A percentile compares a stretch with the other conserved stretches of the same genome.
phyloP scores from a whole-genome alignment of 2,113 vertebrate genomes.

The Vulpes ferrilata region DNA sequence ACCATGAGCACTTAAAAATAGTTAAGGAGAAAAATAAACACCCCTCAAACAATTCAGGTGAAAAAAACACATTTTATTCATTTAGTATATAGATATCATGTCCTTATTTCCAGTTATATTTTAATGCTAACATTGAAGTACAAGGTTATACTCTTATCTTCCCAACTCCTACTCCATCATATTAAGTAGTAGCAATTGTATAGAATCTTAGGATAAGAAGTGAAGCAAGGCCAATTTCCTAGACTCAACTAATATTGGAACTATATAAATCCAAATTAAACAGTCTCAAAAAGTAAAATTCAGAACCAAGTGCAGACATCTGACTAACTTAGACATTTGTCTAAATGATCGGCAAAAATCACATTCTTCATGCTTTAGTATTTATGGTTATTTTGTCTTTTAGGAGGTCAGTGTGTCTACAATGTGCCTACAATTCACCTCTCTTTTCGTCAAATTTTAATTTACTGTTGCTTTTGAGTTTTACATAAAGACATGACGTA shows the following conservation, averaged over 20 bases:
- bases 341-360: background rate
- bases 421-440: background rate
- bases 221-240: background rate
- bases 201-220: background rate
- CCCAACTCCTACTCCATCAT: background rate
- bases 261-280: background rate
- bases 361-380: background rate
- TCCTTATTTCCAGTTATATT: background rate
- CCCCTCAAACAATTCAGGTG: background rate
- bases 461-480: background rate
- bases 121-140: background rate
- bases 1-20: background rate
- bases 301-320: background rate
- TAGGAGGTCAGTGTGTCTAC: background rate
- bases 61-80: constrained; percentile 40
- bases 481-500: background rate
- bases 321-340: no score
- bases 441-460: background rate
- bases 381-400: background rate
- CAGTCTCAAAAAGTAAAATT: background rate
- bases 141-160: background rate
- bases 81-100: background rate
- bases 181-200: constrained; percentile 9
- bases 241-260: background rate
- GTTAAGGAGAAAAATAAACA: background rate